Evolutionary conservation across 1,140 invertebrate species (phyloP).

Genomic region (Portunus trituberculatus): DNA sequence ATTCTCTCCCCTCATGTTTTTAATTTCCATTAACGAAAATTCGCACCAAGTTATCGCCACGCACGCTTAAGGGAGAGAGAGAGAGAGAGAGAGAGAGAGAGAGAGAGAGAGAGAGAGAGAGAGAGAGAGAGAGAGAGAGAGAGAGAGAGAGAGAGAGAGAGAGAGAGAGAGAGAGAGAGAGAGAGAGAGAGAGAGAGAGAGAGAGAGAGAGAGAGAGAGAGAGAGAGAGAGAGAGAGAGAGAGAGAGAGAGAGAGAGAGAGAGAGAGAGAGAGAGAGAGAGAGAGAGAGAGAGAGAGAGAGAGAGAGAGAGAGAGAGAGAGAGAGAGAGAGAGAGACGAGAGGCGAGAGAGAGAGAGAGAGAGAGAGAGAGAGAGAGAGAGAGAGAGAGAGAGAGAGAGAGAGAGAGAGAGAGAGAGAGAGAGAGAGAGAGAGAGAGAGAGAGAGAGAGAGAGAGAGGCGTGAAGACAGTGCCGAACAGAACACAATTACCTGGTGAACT

Average conservation of each 20-base stretch:
- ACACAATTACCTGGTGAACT: background rate
- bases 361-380: background rate
- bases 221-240: background rate
- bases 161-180: constrained; percentile 51
- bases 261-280: background rate
- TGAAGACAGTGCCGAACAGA: background rate
- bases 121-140: background rate
- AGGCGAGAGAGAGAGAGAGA: background rate
- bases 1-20: background rate
- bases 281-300: background rate
- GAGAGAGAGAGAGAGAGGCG: background rate
- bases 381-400: background rate
- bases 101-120: background rate
- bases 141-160: constrained; percentile 42
- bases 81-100: background rate
- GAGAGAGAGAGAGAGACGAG: background rate
- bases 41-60: background rate
- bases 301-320: background rate
- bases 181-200: constrained; percentile 28
- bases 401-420: background rate
- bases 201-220: background rate
- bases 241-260: background rate
- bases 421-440: background rate
- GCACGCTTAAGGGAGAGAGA: background rate
- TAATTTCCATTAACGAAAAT: constrained; percentile 24